These are phyloP conservation scores for Chlamydotis undulata DNA, from an alignment of 2,113 vertebrate genomes.

Conservation along the genomic window DNA sequence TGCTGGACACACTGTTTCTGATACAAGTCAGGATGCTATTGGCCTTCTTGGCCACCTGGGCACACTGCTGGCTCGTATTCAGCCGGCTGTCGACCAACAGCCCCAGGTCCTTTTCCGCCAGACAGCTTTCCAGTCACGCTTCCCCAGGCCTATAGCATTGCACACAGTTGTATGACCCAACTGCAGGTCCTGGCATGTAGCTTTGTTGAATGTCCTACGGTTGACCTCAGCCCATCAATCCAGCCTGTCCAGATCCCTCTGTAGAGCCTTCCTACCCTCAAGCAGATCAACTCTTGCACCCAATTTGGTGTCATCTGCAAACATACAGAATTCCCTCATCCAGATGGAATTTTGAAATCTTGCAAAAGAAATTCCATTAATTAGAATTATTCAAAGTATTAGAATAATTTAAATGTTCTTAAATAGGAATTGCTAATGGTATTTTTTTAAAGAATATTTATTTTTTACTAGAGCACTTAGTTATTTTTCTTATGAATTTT, in stretches of 20 bases:
- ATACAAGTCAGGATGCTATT: too few relatives aligned
- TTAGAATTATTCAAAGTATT: neutral
- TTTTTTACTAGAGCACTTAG: neutral
- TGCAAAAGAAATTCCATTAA: neutral
- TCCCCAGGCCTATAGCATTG: neutral
- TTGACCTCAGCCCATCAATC: neutral
- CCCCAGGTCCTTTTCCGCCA: too few relatives aligned
- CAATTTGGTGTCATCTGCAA: neutral
- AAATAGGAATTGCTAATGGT: neutral
- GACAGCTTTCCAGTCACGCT: neutral
- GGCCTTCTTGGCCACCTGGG: too few relatives aligned
- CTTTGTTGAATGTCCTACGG: neutral
- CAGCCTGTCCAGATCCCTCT: neutral
- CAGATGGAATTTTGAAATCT: neutral
- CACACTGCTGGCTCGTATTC: too few relatives aligned
- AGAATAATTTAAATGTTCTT: neutral
- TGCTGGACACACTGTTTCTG: too few relatives aligned
- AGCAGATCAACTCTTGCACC: neutral
- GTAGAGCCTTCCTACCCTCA: neutral
- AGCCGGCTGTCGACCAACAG: too few relatives aligned
- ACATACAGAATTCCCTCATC: neutral
- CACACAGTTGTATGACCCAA: neutral
- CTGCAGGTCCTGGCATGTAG: neutral
- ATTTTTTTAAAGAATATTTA: neutral
- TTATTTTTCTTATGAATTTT: neutral